Conservation (phyloP, 1,140 invertebrate genomes). For the Solenopsis fugax region DNA sequence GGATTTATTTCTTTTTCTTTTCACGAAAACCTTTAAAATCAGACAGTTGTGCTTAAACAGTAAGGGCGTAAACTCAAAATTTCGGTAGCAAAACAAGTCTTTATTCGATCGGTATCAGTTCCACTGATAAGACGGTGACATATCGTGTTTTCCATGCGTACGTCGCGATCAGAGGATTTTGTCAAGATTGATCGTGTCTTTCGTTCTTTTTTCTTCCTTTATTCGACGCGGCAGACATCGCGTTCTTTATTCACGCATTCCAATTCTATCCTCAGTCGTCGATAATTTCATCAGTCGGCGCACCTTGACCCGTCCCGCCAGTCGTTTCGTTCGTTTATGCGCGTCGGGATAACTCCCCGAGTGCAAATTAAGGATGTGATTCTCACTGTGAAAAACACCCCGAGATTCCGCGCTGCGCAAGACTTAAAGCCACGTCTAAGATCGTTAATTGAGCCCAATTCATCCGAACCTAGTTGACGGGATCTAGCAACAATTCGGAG, state of each 20-base stretch:
- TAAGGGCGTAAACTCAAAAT: not conserved
- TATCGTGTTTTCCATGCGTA: not conserved
- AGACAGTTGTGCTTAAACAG: not conserved
- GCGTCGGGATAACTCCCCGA: slow-evolving; percentile 21
- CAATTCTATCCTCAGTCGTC: not conserved
- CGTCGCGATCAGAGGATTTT: too few relatives aligned
- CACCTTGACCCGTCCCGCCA: slow-evolving; percentile 16
- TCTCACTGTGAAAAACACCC: not conserved
- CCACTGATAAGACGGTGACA: slow-evolving; percentile 58
- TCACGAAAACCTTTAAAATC: not conserved
- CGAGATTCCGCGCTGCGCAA: not conserved
- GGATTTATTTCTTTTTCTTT: not conserved
- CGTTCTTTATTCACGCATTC: slow-evolving; percentile 28
- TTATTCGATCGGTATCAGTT: slow-evolving; percentile 48
- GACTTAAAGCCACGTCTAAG: not conserved
- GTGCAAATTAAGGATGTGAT: not conserved
- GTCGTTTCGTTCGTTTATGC: slow-evolving; percentile 13
- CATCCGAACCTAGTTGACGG: not conserved
- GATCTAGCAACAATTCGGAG: not conserved
- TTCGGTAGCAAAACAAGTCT: slow-evolving; percentile 62
- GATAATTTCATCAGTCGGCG: slow-evolving; percentile 42
- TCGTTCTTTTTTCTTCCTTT: not conserved
- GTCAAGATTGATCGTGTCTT: not conserved
- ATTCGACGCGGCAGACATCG: not conserved
- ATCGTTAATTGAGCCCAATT: not conserved